Percentiles rank a stretch among this genome's conserved stretches.
Conservation (phyloP, 2,113 vertebrate species). For the Colossoma macropomum region DNA sequence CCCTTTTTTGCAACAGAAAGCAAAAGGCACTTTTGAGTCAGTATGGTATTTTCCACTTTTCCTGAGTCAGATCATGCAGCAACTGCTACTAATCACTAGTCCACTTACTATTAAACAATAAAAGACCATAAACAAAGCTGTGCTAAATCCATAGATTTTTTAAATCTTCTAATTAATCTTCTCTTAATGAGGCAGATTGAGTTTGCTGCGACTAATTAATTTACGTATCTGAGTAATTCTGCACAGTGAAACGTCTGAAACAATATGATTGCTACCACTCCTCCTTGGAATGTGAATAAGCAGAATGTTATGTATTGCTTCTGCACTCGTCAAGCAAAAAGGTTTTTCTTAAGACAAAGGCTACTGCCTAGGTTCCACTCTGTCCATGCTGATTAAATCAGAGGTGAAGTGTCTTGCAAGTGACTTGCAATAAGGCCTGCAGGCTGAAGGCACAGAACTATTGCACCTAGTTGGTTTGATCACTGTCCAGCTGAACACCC, state of each 20-base stretch:
- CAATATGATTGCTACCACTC: not conserved
- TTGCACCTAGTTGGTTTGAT: not conserved
- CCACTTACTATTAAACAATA: not conserved
- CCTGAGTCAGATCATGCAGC: not conserved
- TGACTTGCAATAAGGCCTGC: not conserved
- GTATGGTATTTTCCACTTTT: not conserved
- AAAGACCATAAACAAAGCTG: not conserved
- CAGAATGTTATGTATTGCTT: not conserved
- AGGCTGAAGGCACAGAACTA: not conserved
- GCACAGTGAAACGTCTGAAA: not conserved
- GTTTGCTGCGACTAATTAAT: not conserved
- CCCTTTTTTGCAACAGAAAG: not conserved
- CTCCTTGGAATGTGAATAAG: constrained; percentile 1
- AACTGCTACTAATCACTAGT: not conserved
- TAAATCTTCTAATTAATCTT: not conserved
- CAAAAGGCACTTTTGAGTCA: constrained; percentile 8
- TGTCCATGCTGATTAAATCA: not conserved
- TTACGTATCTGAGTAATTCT: not conserved
- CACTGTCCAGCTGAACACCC: not conserved
- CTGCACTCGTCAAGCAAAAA: not conserved
- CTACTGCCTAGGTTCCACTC: not conserved
- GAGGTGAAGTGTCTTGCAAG: not conserved
- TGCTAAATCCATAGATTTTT: not conserved
- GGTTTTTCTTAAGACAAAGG: not conserved
- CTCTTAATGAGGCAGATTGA: not conserved